phyloP scores from a whole-genome alignment of 2,797 vertebrate genomes.

The Coregonus sp. region DNA sequence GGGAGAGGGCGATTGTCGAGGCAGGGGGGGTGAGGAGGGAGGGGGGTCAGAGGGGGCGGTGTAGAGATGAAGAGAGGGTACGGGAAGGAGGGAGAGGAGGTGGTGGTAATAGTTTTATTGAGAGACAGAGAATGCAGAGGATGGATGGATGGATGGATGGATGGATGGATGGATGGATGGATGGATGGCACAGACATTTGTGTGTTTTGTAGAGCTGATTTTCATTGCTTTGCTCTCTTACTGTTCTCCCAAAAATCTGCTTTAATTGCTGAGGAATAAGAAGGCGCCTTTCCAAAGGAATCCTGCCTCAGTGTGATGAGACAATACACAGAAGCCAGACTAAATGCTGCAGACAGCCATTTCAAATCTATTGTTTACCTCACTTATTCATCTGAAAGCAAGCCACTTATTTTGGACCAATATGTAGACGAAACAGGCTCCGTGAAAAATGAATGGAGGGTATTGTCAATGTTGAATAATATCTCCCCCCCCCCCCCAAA shows the following conservation, averaged over 20 bases:
- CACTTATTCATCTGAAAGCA: conserved; percentile 52
- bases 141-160: conserved; percentile 15
- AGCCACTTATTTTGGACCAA: conserved; percentile 42
- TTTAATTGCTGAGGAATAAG: conserved; percentile 60
- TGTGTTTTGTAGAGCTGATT: conserved; percentile 46
- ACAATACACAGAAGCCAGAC: conserved; percentile 31
- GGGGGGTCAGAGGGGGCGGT: conserved; percentile 31
- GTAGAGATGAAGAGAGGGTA: conserved; percentile 1
- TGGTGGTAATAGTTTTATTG: conserved; percentile 29
- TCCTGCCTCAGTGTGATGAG: conserved; percentile 41
- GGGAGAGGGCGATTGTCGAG: conserved; percentile 21
- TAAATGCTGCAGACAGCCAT: conserved; percentile 52
- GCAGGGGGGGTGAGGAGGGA: conserved; percentile 16
- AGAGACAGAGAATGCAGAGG: conserved; percentile 33
- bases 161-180: conserved; percentile 30
- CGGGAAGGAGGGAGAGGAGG: conserved; percentile 24
- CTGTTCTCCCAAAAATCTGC: conserved; percentile 55
- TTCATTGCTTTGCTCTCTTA: conserved; percentile 42
- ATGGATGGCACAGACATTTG: conserved; percentile 34
- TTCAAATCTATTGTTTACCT: conserved; percentile 66
- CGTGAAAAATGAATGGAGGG: conserved; percentile 23
- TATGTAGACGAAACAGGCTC: conserved; percentile 1
- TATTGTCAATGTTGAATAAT: conserved; percentile 6
- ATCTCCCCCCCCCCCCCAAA: background rate
- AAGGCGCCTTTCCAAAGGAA: conserved; percentile 54